A percentile compares a stretch with the other conserved stretches of the same genome.
Evolutionary conservation across 2,797 vertebrate species (phyloP).

Genomic region (Rhinella marina): DNA sequence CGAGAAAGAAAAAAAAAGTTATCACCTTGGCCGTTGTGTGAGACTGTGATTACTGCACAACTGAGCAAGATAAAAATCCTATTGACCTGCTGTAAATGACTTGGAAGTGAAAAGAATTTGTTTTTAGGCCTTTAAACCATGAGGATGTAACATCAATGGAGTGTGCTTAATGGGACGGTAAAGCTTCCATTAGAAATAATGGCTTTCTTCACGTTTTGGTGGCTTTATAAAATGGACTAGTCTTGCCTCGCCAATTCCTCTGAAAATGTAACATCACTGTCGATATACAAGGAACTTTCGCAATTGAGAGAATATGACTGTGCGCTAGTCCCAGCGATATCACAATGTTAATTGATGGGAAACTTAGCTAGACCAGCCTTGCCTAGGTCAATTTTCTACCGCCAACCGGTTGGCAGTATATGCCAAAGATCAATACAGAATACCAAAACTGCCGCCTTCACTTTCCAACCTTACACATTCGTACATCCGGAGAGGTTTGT

Average conservation of each 20-base stretch:
- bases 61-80: background rate
- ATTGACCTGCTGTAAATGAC: background rate
- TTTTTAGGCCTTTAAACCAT: background rate
- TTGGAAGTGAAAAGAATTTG: conserved; percentile 8
- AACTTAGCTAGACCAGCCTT: background rate
- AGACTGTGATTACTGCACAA: conserved; percentile 9
- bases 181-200: conserved; percentile 27
- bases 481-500: background rate
- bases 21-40: background rate
- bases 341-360: background rate
- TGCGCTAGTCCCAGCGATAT: background rate
- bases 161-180: conserved; percentile 17
- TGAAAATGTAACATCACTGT: background rate
- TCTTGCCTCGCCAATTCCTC: background rate
- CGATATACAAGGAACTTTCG: background rate
- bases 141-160: background rate
- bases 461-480: background rate
- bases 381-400: background rate
- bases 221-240: conserved; percentile 11
- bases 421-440: background rate
- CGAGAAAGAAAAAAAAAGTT: background rate
- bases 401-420: background rate
- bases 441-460: background rate
- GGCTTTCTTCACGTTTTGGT: conserved; percentile 12
- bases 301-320: background rate